Percentiles rank a stretch among this genome's conserved stretches.
Evolutionary conservation across 2,888 invertebrate genomes (phyloP).

Genomic region (Troilus luridus): DNA sequence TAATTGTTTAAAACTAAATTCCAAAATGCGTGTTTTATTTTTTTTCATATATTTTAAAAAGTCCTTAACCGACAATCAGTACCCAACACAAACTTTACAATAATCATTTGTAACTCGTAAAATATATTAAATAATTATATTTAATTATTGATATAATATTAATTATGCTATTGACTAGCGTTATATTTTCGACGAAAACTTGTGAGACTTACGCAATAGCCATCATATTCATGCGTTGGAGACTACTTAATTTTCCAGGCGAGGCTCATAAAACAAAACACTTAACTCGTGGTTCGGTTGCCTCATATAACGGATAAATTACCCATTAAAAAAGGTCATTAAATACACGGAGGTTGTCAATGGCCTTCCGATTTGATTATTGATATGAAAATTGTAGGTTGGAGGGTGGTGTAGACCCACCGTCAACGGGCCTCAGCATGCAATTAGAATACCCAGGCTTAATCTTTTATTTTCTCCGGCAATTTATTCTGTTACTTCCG

Average conservation of each 20-base stretch:
- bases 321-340: constrained; percentile 21
- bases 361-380: constrained; percentile 2
- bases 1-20: too few relatives aligned
- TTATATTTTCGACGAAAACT: too few relatives aligned
- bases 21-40: too few relatives aligned
- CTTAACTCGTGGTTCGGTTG: neutral
- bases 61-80: too few relatives aligned
- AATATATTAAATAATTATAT: too few relatives aligned
- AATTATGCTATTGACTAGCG: too few relatives aligned
- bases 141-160: too few relatives aligned
- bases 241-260: neutral
- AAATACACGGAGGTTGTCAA: neutral
- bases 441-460: neutral
- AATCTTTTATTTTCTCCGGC: neutral
- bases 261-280: neutral
- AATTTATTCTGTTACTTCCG: neutral
- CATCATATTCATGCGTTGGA: neutral
- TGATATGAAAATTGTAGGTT: constrained; percentile 48
- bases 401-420: neutral
- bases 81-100: too few relatives aligned
- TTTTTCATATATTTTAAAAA: too few relatives aligned
- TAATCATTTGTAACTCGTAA: too few relatives aligned
- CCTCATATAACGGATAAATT: neutral
- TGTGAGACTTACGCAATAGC: neutral
- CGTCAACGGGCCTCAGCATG: neutral